These are phyloP conservation scores for Alexandromys oeconomus DNA, from an alignment of 2,797 vertebrate genomes.

Conservation along the genomic window DNA sequence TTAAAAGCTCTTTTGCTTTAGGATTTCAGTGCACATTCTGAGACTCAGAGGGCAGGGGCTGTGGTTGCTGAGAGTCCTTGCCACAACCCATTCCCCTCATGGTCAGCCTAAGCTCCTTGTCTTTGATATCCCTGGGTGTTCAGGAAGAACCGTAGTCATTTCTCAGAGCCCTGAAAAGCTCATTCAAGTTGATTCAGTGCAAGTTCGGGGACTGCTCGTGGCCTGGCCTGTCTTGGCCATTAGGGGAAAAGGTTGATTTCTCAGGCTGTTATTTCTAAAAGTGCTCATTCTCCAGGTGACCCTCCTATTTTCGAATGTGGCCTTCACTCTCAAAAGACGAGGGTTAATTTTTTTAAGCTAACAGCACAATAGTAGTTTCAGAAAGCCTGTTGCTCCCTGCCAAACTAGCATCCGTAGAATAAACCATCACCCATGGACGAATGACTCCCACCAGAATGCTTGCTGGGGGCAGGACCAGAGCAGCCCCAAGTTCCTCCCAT, in stretches of 20 bases:
- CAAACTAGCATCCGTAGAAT: background rate
- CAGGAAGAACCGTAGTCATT: background rate
- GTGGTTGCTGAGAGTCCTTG: background rate
- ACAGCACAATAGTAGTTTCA: constrained; percentile 38
- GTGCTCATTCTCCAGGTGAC: constrained; percentile 60
- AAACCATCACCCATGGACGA: background rate
- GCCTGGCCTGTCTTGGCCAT: constrained; percentile 6
- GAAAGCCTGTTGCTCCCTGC: constrained; percentile 61
- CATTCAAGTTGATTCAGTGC: background rate
- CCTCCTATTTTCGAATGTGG: constrained; percentile 65
- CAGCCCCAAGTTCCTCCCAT: background rate
- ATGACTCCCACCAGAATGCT: background rate
- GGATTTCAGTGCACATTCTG: background rate
- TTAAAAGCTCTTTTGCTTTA: background rate
- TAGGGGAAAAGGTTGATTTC: constrained; percentile 59
- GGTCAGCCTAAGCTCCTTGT: constrained; percentile 50
- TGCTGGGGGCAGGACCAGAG: background rate
- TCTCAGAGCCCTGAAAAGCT: background rate
- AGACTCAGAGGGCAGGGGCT: background rate
- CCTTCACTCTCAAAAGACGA: constrained; percentile 64
- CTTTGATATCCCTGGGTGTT: constrained; percentile 35
- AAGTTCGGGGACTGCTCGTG: background rate
- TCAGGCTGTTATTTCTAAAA: constrained; percentile 75
- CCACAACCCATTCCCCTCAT: background rate
- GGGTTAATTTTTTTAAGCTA: constrained; percentile 61